Evolutionary conservation across 2,888 invertebrate species (phyloP), one percentile per base, ranked within the genome.

Genomic region (Sicus ferrugineus): DNA sequence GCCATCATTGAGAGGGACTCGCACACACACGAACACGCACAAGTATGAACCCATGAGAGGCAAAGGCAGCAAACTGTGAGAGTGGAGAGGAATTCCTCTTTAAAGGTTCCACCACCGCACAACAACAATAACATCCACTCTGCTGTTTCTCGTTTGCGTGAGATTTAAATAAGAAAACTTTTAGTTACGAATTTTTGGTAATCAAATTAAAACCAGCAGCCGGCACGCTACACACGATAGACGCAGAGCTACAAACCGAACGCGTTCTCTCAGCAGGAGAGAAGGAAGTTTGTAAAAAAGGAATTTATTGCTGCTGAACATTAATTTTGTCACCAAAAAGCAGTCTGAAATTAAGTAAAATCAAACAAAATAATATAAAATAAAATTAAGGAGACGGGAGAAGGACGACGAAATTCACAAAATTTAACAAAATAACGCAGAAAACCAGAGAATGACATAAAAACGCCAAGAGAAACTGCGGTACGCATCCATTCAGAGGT

Each of bases 211-310:
- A 30, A 26, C 26, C 48, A 46, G 26, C 48, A 23, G 48, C 11
- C n/a, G 30, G 16, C 28, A 19, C 30, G 19, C 28, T 46, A n/a
- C n/a, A n/a, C n/a, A n/a, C n/a, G n/a, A n/a, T n/a, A n/a, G 28
- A 59, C 14, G 38, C n/a, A 34, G 11, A 30, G 26, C 42, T 5
- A 2, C 54, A 42, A 16, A 11, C 28, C 59, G 67, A 58, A 28
- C 67, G 67, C 38, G 31, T 59, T 67, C 58, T 46, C 67, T 46
- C 67, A 67, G 67, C 67, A 48, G 48, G 67, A 34, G 67, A 34
- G 42, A 67, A 30, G 23, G 42, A 16, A 38, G 23, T 56, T 52
- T 54, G 38, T 54, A 4, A 30, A 52, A 52, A 23, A 38, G 28
- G 31, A 34, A n/a, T 34, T 11, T 28, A 19, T 21, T 64, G 34